Conservation (phyloP, 2,113 vertebrate genomes). For the Cisticola juncidis region DNA sequence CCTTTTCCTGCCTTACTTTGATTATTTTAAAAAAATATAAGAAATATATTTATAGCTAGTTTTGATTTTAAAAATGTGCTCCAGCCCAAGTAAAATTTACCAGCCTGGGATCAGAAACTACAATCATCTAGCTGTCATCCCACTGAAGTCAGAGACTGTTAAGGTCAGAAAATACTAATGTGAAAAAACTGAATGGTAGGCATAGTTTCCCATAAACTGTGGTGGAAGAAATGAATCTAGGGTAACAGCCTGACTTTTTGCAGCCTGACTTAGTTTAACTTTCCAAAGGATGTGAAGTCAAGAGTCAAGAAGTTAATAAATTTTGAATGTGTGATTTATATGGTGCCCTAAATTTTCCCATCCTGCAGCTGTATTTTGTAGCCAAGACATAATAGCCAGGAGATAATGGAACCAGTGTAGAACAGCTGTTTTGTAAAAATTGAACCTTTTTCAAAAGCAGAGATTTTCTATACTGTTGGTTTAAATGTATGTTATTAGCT, state of each 20-base stretch:
- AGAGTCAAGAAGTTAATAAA: background rate
- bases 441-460: background rate
- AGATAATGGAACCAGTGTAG: background rate
- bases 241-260: background rate
- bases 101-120: background rate
- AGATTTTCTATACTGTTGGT: background rate
- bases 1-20: background rate
- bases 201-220: background rate
- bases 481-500: background rate
- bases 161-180: background rate
- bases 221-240: background rate
- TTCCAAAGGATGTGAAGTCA: background rate
- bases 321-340: background rate
- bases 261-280: background rate
- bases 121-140: background rate
- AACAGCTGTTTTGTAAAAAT: background rate
- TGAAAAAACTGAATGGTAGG: background rate
- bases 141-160: background rate
- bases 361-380: background rate
- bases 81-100: background rate
- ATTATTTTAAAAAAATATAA: background rate
- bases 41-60: background rate
- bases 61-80: background rate
- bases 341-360: background rate
- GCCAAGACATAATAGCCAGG: background rate